Conservation (phyloP, 2,113 vertebrate genomes). For the Onychorhynchus coronatus region DNA sequence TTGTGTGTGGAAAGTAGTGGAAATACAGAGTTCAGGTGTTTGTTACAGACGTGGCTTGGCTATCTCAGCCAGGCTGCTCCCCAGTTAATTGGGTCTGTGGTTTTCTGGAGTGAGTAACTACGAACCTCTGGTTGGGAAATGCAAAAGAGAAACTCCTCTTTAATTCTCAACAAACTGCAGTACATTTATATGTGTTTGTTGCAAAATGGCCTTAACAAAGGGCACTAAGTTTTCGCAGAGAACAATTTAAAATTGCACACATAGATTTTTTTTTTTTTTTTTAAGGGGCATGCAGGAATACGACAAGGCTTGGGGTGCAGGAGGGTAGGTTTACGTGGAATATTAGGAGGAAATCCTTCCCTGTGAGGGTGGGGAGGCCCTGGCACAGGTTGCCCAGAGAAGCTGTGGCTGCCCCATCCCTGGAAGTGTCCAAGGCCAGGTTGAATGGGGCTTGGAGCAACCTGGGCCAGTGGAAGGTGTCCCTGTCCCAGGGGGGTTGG, state of each 20-base stretch:
- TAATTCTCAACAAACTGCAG: background rate
- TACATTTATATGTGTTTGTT: background rate
- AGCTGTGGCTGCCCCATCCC: background rate
- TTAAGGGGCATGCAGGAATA: too few species aligned
- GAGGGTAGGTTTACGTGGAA: background rate
- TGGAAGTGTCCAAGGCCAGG: background rate
- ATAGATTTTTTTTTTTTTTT: accelerated
- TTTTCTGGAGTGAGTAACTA: background rate
- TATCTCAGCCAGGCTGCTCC: background rate
- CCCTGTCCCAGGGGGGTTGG: background rate
- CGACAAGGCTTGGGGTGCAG: background rate
- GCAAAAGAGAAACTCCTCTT: background rate
- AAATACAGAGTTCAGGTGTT: slow-evolving; percentile 2
- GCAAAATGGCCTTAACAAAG: background rate
- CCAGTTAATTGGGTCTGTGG: background rate
- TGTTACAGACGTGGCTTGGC: background rate
- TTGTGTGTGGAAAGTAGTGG: background rate
- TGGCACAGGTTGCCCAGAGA: background rate
- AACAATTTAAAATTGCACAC: background rate
- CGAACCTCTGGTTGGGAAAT: background rate
- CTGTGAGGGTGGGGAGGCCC: accelerated
- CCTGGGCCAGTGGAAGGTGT: background rate
- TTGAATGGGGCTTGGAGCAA: accelerated
- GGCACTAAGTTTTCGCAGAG: background rate
- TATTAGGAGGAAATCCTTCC: background rate